Conservation (phyloP, 2,888 invertebrate genomes). For the Tipula unca region DNA sequence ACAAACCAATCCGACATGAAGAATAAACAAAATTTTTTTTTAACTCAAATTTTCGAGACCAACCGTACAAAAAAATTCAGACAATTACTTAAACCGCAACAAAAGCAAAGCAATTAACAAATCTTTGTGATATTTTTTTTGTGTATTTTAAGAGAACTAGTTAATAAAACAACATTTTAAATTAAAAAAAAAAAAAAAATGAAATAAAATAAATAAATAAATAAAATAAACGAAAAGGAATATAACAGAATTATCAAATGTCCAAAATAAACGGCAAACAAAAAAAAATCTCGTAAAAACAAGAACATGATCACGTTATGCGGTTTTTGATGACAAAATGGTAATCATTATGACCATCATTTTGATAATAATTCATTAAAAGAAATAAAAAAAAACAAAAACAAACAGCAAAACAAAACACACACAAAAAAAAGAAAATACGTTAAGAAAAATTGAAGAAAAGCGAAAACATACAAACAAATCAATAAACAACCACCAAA, state of each 20-base stretch:
- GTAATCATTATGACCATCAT: conserved; percentile 16
- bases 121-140: conserved; percentile 1
- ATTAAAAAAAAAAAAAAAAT: background rate
- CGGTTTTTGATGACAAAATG: conserved; percentile 14
- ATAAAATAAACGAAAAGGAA: background rate
- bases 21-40: background rate
- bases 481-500: background rate
- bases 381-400: background rate
- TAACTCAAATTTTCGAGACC: background rate
- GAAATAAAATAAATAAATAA: background rate
- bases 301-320: conserved; percentile 19
- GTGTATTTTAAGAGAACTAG: background rate
- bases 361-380: conserved; percentile 16
- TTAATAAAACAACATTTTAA: conserved; percentile 8
- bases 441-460: background rate
- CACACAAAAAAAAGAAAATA: background rate
- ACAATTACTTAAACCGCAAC: conserved; percentile 14
- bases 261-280: background rate
- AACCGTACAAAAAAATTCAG: conserved; percentile 9
- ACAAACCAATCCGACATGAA: conserved; percentile 14
- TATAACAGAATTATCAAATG: conserved; percentile 14
- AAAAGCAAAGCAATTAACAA: conserved; percentile 14
- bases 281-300: background rate
- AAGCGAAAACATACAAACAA: background rate
- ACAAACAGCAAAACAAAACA: background rate